These are phyloP conservation scores for Oncorhynchus kisutch DNA, from an alignment of 2,113 vertebrate species.

Conservation along the genomic window DNA sequence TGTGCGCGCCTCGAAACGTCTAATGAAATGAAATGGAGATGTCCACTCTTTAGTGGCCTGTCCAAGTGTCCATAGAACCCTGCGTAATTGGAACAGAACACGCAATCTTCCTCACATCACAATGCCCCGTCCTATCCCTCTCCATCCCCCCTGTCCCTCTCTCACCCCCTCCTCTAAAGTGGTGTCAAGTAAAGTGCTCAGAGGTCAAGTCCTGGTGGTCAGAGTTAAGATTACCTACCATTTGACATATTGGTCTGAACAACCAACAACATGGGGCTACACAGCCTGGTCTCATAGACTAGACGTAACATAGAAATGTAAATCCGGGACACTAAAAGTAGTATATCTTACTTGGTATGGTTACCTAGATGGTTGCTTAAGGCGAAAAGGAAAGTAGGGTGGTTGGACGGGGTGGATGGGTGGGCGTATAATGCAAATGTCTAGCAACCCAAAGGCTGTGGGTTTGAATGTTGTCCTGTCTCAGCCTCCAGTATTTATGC, in stretches of 20 bases:
- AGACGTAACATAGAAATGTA: too few relatives aligned
- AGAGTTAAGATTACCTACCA: conserved; percentile 59
- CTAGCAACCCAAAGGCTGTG: too few relatives aligned
- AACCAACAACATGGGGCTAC: conserved; percentile 6
- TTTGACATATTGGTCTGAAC: conserved; percentile 38
- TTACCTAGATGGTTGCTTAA: too few relatives aligned
- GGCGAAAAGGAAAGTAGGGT: too few relatives aligned
- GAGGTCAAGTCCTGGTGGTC: conserved; percentile 63
- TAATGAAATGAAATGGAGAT: neutral
- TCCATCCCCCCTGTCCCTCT: neutral
- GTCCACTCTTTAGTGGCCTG: neutral
- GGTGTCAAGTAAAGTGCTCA: conserved; percentile 66
- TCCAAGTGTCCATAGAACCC: neutral
- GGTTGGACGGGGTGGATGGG: too few relatives aligned
- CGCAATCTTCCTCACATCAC: neutral
- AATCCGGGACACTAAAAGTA: too few relatives aligned
- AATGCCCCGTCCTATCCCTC: neutral
- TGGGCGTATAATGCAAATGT: too few relatives aligned
- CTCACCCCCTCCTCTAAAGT: conserved; percentile 45
- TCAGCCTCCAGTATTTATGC: too few relatives aligned
- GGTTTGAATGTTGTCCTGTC: too few relatives aligned
- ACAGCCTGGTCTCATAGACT: too few relatives aligned
- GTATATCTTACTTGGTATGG: too few relatives aligned
- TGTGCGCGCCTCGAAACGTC: too few relatives aligned
- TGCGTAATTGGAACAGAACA: neutral